Evolutionary conservation across 2,113 vertebrate species (phyloP).

Genomic region (Myanophis thanlyinensis): DNA sequence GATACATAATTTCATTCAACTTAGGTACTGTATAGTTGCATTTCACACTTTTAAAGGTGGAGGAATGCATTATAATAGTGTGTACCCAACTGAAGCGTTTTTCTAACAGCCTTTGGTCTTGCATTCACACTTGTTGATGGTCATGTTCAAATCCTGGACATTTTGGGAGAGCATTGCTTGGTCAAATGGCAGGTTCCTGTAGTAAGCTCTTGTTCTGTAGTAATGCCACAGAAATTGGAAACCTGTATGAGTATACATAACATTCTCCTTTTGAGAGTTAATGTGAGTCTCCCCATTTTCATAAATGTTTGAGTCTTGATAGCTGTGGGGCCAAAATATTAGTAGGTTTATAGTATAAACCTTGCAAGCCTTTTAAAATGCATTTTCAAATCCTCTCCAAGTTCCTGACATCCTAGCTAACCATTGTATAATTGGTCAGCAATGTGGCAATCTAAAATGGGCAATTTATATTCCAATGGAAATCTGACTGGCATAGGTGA

Average conservation of each 20-base stretch:
- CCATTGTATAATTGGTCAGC: not conserved
- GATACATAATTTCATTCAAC: not conserved
- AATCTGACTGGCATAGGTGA: not conserved
- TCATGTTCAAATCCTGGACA: not conserved
- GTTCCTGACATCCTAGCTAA: not conserved
- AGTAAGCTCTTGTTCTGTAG: not conserved
- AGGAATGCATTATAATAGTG: not conserved
- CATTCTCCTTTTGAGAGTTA: not conserved
- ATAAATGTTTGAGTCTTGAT: not conserved
- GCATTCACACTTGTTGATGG: not conserved
- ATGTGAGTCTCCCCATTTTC: not conserved
- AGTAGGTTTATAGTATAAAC: not conserved
- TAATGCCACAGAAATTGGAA: not conserved
- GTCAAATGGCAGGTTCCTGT: not conserved
- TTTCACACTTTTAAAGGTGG: not conserved
- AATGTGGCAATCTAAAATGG: not conserved
- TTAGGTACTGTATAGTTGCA: not conserved
- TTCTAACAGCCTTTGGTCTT: not conserved
- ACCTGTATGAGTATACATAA: not conserved
- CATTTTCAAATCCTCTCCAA: not conserved
- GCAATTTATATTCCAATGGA: not conserved
- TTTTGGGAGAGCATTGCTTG: not conserved
- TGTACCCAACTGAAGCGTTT: not conserved
- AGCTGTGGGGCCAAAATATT: not conserved
- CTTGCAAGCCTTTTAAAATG: not conserved